A percentile compares a stretch with the other conserved stretches of the same genome.
Conservation (phyloP, 2,113 vertebrate species). For the Glaucidium brasilianum region DNA sequence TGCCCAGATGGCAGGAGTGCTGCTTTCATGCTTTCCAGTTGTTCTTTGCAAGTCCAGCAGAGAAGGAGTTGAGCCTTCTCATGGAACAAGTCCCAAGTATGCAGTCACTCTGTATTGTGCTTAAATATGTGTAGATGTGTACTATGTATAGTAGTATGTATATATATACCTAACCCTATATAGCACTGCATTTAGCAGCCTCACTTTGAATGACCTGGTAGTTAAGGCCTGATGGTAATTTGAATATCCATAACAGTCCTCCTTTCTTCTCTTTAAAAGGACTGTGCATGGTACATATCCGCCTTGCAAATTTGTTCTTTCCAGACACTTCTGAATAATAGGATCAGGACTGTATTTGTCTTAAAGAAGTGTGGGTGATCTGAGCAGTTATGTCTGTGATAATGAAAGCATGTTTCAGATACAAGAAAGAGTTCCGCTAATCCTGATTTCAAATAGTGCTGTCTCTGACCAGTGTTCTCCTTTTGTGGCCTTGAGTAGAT, state of each 20-base stretch:
- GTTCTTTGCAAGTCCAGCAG: background rate
- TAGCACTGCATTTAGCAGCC: background rate
- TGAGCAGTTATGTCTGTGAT: background rate
- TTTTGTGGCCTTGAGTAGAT: background rate
- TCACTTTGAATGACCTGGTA: background rate
- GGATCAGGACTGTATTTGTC: background rate
- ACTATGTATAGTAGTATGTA: background rate
- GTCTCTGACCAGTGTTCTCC: background rate
- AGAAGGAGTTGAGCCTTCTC: background rate
- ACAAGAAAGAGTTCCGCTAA: background rate
- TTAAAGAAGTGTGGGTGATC: background rate
- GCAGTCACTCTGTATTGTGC: background rate
- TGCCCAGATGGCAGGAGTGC: background rate
- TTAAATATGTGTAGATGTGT: background rate
- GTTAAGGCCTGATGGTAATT: background rate
- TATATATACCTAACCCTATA: background rate
- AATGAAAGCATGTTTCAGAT: background rate
- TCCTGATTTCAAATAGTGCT: background rate
- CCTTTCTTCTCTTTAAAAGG: background rate
- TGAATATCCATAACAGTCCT: background rate
- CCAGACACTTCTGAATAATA: background rate
- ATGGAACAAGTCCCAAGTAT: background rate
- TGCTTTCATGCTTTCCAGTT: background rate
- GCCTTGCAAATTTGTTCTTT: background rate
- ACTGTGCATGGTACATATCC: background rate